phyloP scores from a whole-genome alignment of 1,140 invertebrate genomes.

The Nylanderia fulva region DNA sequence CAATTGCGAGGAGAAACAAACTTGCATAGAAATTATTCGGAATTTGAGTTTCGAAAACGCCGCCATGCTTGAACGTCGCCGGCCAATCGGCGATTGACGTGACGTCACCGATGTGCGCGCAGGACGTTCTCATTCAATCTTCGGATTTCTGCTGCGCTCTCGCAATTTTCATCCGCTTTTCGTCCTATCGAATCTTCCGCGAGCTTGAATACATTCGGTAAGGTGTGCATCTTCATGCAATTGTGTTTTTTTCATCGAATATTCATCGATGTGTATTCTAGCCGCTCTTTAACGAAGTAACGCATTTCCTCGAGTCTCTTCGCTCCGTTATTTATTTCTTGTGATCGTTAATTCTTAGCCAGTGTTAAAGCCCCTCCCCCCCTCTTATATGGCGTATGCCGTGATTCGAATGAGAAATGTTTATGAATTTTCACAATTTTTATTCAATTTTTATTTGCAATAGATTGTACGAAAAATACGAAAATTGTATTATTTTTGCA shows the following conservation, averaged over 20 bases:
- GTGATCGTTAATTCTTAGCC: constrained; percentile 4
- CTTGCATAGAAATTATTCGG: background rate
- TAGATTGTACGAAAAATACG: background rate
- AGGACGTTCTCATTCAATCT: constrained; percentile 58
- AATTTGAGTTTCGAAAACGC: background rate
- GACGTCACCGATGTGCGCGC: constrained; percentile 65
- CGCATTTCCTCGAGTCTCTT: background rate
- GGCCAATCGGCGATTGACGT: constrained; percentile 55
- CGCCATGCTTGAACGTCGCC: background rate
- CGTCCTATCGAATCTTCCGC: constrained; percentile 12
- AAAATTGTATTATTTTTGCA: background rate
- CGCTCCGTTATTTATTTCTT: background rate
- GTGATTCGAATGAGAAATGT: background rate
- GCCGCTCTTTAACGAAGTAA: too few species aligned
- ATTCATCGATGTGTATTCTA: too few species aligned
- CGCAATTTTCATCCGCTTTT: constrained; percentile 51
- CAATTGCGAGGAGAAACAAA: background rate
- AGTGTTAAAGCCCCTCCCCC: background rate
- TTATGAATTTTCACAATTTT: constrained; percentile 15
- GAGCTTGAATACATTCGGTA: constrained; percentile 53
- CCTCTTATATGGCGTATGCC: constrained; percentile 1
- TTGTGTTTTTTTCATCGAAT: background rate
- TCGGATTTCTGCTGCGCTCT: constrained; percentile 31
- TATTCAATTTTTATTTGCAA: background rate
- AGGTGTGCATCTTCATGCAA: background rate